A percentile compares a stretch with the other conserved stretches of the same genome.
Evolutionary conservation across 2,113 vertebrate genomes (phyloP).

Genomic region (Elephantulus edwardii): DNA sequence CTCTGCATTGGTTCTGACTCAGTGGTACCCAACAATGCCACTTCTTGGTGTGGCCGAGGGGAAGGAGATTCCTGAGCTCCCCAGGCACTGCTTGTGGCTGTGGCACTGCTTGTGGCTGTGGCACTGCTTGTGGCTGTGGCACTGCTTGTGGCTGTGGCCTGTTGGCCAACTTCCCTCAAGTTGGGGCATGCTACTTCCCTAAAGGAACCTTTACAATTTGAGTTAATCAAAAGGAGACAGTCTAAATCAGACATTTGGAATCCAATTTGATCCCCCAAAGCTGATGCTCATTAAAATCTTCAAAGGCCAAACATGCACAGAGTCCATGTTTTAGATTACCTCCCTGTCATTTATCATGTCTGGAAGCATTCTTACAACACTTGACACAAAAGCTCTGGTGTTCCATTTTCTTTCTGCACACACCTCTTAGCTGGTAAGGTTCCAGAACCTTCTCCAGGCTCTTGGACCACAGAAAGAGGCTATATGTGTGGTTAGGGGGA

Average conservation of each 20-base stretch:
- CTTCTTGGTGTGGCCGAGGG: not conserved
- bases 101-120: too few relatives aligned
- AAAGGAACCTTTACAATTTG: not conserved
- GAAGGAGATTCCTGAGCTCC: not conserved
- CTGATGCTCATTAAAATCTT: slow-evolving; percentile 61
- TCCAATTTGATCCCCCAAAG: slow-evolving; percentile 27
- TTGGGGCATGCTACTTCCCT: not conserved
- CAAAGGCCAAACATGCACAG: slow-evolving; percentile 45
- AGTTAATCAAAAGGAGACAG: slow-evolving; percentile 31
- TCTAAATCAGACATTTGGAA: slow-evolving; percentile 54
- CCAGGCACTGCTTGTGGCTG: too few relatives aligned
- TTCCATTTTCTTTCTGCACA: not conserved
- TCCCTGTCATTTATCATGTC: slow-evolving; percentile 53
- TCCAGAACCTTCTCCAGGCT: slow-evolving; percentile 25
- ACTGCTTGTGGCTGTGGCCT: not conserved
- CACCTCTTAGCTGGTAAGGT: slow-evolving; percentile 51
- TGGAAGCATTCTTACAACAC: slow-evolving; percentile 45
- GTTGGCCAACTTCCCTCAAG: not conserved
- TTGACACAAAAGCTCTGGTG: slow-evolving; percentile 7
- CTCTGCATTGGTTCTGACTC: too few relatives aligned
- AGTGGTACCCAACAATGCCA: too few relatives aligned
- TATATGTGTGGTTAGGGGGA: not conserved
- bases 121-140: not conserved
- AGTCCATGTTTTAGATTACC: slow-evolving; percentile 65
- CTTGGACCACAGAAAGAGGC: not conserved